Conservation (phyloP, 2,888 invertebrate genomes). For the Xestia c-nigrum region DNA sequence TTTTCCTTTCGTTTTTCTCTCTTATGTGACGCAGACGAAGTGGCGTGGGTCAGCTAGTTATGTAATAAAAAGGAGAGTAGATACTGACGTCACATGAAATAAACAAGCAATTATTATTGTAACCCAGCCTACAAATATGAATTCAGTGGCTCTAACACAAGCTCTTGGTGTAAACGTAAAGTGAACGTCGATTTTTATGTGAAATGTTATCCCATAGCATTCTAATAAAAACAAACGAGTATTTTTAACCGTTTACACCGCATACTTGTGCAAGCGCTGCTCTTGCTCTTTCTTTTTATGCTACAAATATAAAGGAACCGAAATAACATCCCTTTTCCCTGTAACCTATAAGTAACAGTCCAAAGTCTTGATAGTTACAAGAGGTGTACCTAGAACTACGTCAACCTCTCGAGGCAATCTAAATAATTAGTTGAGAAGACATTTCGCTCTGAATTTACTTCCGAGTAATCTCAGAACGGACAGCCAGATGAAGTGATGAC, state of each 20-base stretch:
- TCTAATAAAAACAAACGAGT: too few species aligned
- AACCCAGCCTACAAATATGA: background rate
- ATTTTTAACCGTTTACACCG: too few species aligned
- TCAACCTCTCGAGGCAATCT: background rate
- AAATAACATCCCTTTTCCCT: background rate
- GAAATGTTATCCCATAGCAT: too few species aligned
- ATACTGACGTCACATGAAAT: background rate
- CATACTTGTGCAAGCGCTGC: too few species aligned
- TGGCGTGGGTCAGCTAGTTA: too few species aligned
- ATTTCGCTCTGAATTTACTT: slow-evolving; percentile 36
- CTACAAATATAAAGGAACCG: background rate
- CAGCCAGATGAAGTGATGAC: slow-evolving; percentile 58
- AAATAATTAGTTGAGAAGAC: slow-evolving; percentile 34
- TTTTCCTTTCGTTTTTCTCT: too few species aligned
- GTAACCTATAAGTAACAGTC: background rate
- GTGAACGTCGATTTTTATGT: too few species aligned
- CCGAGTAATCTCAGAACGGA: slow-evolving; percentile 47
- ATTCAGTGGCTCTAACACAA: background rate
- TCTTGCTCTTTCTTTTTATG: background rate
- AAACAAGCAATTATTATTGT: background rate
- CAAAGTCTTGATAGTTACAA: slow-evolving; percentile 8
- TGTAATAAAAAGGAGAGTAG: background rate
- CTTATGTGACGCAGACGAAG: too few species aligned
- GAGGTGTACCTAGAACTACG: slow-evolving; percentile 4
- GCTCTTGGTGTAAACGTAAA: too few species aligned